A percentile compares a stretch with the other conserved stretches of the same genome.
Evolutionary conservation across 2,888 invertebrate genomes (phyloP).

Genomic region (Chymomyza fuscimana): DNA sequence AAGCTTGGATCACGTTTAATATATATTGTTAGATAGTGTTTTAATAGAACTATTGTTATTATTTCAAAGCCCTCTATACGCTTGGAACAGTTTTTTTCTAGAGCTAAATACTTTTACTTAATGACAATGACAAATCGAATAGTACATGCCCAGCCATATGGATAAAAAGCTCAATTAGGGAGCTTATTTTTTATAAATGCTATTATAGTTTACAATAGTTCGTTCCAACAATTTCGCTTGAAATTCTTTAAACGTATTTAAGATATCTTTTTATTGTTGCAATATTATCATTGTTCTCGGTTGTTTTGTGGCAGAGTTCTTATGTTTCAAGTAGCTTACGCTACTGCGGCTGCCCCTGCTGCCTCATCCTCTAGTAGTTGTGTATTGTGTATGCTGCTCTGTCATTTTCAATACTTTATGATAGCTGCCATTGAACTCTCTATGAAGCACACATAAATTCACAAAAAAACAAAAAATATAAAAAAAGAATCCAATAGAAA

Average conservation of each 20-base stretch:
- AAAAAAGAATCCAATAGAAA: conserved; percentile 46
- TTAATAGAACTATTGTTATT: no score
- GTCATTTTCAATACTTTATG: conserved; percentile 74
- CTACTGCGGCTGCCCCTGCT: neutral
- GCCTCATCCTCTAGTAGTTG: neutral
- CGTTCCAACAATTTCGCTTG: neutral
- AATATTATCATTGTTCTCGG: neutral
- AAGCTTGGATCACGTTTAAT: no score
- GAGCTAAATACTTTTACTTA: no score
- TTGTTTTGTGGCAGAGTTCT: neutral
- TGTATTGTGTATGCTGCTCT: conserved; percentile 28
- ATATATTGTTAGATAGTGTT: no score
- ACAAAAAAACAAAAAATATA: conserved; percentile 22
- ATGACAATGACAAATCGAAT: no score
- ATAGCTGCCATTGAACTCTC: conserved; percentile 74
- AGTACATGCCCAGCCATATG: no score
- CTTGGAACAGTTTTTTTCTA: no score
- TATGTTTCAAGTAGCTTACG: conserved; percentile 6
- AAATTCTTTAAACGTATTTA: neutral
- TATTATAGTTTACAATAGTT: neutral
- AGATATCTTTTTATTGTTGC: neutral
- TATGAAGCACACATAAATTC: conserved; percentile 72
- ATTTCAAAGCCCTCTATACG: no score
- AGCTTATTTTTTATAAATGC: neutral
- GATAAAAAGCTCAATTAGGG: neutral